A percentile compares a stretch with the other conserved stretches of the same genome.
Evolutionary conservation across 2,888 invertebrate species (phyloP).

Genomic region (Synergus japonicus): DNA sequence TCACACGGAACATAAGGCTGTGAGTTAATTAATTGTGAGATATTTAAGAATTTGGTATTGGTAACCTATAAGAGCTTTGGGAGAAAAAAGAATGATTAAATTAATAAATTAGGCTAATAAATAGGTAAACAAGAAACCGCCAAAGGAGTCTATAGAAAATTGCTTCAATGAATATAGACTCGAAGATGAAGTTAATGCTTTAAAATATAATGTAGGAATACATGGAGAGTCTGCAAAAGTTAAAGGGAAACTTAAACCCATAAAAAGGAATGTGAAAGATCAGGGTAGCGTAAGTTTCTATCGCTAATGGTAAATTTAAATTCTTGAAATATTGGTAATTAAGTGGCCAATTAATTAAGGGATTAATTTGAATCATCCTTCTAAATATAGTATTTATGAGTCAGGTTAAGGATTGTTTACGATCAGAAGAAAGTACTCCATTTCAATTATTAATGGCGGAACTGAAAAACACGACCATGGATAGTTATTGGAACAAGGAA

Average conservation of each 20-base stretch:
- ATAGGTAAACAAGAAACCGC: background rate
- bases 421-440: constrained; percentile 74
- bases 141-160: background rate
- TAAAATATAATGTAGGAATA: background rate
- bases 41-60: background rate
- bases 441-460: constrained; percentile 78
- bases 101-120: background rate
- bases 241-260: background rate
- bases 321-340: background rate
- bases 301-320: background rate
- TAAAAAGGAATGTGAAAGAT: background rate
- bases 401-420: constrained; percentile 68
- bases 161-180: background rate
- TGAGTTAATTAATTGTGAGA: background rate
- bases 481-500: constrained; percentile 77
- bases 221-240: background rate
- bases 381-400: background rate
- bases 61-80: background rate
- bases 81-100: background rate
- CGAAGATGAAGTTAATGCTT: background rate
- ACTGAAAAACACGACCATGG: constrained; percentile 78
- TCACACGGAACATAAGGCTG: background rate
- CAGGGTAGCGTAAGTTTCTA: background rate
- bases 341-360: background rate
- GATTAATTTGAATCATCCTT: background rate